Evolutionary conservation across 2,888 invertebrate genomes (phyloP), one percentile per base, ranked within the genome.

Genomic region (Nezara viridula): DNA sequence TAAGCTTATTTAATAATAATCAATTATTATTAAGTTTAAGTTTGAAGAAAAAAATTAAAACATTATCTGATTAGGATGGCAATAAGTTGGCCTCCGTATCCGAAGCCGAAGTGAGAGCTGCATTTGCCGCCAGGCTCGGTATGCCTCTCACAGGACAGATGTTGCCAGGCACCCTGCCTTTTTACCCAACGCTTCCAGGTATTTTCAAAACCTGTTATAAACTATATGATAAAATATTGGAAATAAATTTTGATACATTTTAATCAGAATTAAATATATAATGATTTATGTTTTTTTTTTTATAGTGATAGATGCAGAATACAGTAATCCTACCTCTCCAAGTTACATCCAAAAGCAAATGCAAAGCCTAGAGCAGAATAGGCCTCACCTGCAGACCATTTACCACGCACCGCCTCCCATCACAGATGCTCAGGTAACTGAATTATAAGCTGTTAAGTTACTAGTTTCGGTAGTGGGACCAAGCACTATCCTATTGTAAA

Each of bases 21-120:
- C 32, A 55, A 19, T 60, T 60, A 52, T 24, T 5, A 1, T 60
- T 24, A 7, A 14, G 10, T 81, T 81, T 40, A 44, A 44, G 44
- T 44, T 44, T 44, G 10, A 44, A 44, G 44, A 44, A 44, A 44
- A 7, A 44, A 44, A 7, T 44, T 7, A 44, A 44, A 44, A 10
- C 44, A 44, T 7, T 10, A 44, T n/a, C 27, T 85, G 19, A 89
- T 37, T 91, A 93, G 93, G 93, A 94, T 91, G 93, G 94, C 89
- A 93, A 93, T 89, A 94, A 94, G 92, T 92, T 94, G 92, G 94
- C 94, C 12, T 32, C 86, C 50, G 95, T 96, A 90, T 96, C 96
- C 52, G 97, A 97, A 93, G 96, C 97, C 90, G 97, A 96, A 92
- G 95, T 96, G 86, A 94, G 96, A 91, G 95, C 96, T 27, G 95